These are phyloP conservation scores for Microhierax caerulescens DNA, from an alignment of 2,797 vertebrate genomes.

Conservation along the genomic window DNA sequence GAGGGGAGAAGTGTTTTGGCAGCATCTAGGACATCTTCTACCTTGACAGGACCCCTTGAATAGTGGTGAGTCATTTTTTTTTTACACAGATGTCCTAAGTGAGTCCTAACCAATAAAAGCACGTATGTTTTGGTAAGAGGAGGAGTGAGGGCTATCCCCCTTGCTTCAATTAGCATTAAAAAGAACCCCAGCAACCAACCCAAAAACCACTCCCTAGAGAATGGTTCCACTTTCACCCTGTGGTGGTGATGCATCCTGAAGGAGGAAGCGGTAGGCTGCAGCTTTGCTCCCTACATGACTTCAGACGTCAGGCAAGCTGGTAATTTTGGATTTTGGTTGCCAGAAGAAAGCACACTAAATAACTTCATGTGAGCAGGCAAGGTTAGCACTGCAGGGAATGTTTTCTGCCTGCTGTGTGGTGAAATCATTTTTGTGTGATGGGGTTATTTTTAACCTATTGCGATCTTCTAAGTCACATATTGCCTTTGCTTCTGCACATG, in stretches of 20 bases:
- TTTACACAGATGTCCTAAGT: not conserved
- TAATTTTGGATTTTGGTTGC: not conserved
- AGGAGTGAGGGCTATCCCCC: not conserved
- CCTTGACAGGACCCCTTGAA: not conserved
- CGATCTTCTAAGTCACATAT: not conserved
- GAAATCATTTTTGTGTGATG: not conserved
- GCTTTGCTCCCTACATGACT: not conserved
- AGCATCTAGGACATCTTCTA: not conserved
- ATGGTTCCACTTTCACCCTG: not conserved
- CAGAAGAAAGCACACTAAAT: not conserved
- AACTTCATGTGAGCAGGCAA: not conserved
- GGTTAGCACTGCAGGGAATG: not conserved
- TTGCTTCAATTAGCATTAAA: not conserved
- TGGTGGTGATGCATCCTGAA: not conserved
- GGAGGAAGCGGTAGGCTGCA: not conserved
- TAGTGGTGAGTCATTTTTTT: not conserved
- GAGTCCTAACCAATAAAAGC: not conserved
- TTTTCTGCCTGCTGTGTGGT: not conserved
- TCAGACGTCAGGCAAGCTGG: not conserved
- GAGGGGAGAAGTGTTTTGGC: not conserved
- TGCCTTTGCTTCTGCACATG: not conserved
- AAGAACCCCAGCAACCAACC: accelerated
- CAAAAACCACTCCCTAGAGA: not conserved
- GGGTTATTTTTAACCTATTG: not conserved
- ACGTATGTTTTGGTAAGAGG: not conserved